Evolutionary conservation across 1,140 invertebrate genomes (phyloP), one percentile per base, ranked within the genome.

Genomic region (Sminthurides bifidus): DNA sequence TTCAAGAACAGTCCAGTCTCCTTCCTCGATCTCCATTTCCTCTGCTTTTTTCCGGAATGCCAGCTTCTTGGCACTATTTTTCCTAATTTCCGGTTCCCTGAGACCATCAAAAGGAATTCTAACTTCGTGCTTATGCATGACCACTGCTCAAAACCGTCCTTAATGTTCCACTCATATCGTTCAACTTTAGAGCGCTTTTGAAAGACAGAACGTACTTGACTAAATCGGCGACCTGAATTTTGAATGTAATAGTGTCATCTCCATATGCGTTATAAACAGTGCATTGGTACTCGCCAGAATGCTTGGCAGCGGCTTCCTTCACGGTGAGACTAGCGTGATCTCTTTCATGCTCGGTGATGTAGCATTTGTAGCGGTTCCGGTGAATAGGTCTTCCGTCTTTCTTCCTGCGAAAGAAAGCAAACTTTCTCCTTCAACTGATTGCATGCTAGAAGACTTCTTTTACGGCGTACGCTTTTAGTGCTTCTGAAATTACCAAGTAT

Each of bases 401-500:
- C 30, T 26, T 48, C 44, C 44, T 48, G 30, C 21, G 21, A n/a
- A n/a, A n/a, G n/a, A n/a, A n/a, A n/a, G n/a, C n/a, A n/a, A n/a
- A n/a, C n/a, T n/a, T n/a, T n/a, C n/a, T 43, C 8, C 21, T 43
- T 43, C 38, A 41, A 41, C 17, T 17, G 23, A 41, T 17, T 41
- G 5, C 23, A n/a, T 21, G n/a, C 4, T 41, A 4, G 15, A 41
- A 41, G 8, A 10, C 33, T 35, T 35, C n/a, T 10, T 35, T 35
- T 35, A 35, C 8, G 33, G n/a, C 8, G 33, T 8, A 10, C 33
- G n/a, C n/a, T n/a, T n/a, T n/a, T n/a, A n/a, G n/a, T n/a, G n/a
- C n/a, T n/a, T n/a, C n/a, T n/a, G n/a, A n/a, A 49, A 10, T n/a
- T 49, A 49, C 46, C 46, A 49, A 35, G 35, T 31, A 35, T 49